Conservation (phyloP, 2,888 invertebrate species). For the Cryptocephalus primarius region DNA sequence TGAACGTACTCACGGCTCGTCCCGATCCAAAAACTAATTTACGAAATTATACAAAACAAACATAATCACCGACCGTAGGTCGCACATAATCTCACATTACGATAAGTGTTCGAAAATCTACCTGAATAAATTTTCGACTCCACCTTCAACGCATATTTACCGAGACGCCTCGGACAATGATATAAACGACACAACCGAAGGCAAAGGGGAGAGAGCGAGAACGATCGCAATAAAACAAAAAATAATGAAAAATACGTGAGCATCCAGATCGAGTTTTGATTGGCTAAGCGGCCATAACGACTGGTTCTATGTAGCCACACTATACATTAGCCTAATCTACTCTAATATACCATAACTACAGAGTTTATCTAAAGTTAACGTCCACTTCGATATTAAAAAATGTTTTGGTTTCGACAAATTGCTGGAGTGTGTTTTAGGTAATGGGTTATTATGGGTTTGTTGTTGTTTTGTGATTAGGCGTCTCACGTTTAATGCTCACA, state of each 20-base stretch:
- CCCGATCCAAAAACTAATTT: no score
- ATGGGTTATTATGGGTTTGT: conserved; percentile 13
- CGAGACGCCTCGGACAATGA: conserved; percentile 4
- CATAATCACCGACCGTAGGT: no score
- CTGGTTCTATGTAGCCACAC: conserved; percentile 25
- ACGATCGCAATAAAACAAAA: conserved; percentile 6
- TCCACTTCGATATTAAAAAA: conserved; percentile 22
- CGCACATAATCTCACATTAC: no score
- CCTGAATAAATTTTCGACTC: no score
- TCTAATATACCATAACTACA: conserved; percentile 21
- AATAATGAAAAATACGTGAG: conserved; percentile 21
- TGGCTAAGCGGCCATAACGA: conserved; percentile 23
- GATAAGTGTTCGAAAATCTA: no score
- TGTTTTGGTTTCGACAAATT: conserved; percentile 22
- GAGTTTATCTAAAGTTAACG: conserved; percentile 19
- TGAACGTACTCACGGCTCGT: no score
- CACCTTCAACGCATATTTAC: conserved; percentile 6
- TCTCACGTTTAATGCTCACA: no score
- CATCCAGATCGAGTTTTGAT: conserved; percentile 25
- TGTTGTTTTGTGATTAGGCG: no score
- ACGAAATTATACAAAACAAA: no score
- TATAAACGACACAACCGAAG: no score
- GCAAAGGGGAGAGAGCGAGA: neutral
- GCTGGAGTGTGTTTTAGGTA: conserved; percentile 18
- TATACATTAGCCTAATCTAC: conserved; percentile 28